A percentile compares a stretch with the other conserved stretches of the same genome.
phyloP scores from a whole-genome alignment of 1,140 invertebrate genomes.

The Penaeus japonicus region DNA sequence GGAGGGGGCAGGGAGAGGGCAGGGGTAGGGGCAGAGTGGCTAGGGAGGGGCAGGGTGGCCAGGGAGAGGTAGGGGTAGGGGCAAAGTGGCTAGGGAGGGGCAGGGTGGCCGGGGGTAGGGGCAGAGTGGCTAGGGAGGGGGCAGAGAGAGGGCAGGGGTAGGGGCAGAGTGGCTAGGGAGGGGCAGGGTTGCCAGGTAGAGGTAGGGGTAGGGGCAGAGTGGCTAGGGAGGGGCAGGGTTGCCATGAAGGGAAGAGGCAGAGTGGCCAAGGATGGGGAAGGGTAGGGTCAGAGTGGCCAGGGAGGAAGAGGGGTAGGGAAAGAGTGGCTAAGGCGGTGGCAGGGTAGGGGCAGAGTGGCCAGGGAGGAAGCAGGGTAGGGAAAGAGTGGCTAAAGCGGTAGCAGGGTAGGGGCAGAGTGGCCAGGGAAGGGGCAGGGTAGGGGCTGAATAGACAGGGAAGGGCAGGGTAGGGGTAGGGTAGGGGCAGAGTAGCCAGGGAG shows the following conservation, averaged over 20 bases:
- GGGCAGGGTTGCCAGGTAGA: no score
- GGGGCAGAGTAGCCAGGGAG: background rate
- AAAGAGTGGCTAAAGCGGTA: background rate
- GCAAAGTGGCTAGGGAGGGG: background rate
- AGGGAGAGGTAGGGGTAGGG: background rate
- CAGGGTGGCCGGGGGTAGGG: background rate
- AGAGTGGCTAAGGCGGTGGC: background rate
- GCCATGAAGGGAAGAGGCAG: background rate
- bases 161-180: no score
- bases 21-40: no score
- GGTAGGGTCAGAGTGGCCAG: background rate
- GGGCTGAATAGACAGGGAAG: no score
- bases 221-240: background rate
- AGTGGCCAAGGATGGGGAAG: background rate
- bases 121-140: background rate
- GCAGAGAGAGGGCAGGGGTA: no score
- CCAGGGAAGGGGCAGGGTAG: no score
- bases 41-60: no score
- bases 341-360: background rate
- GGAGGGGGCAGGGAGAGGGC: no score
- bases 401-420: no score
- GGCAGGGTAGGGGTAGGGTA: background rate
- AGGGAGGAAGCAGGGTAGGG: no score
- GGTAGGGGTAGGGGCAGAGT: background rate
- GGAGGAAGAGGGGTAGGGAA: no score